Conservation (phyloP, 2,888 invertebrate genomes). For the Philonicus albiceps region DNA sequence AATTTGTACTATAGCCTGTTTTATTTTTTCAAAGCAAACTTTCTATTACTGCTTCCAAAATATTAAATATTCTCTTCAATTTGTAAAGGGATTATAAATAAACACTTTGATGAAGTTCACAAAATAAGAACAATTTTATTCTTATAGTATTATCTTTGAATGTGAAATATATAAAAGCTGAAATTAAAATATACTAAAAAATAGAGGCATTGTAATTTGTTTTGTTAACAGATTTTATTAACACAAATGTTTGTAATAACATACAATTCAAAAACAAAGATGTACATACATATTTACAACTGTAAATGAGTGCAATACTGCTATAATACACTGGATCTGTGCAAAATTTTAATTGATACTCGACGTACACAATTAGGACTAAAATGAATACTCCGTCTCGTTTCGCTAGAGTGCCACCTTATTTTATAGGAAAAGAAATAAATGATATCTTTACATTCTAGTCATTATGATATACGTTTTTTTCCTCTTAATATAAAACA, state of each 20-base stretch:
- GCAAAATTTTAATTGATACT: conserved; percentile 2
- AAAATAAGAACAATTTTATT: no score
- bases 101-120: no score
- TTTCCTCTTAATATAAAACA: not conserved
- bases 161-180: not conserved
- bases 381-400: not conserved
- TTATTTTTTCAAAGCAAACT: no score
- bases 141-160: no score
- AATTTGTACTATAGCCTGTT: no score
- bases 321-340: conserved; percentile 19
- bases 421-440: not conserved
- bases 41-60: no score
- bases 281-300: conserved; percentile 32
- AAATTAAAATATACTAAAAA: not conserved
- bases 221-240: conserved; percentile 17
- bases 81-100: no score
- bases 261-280: not conserved
- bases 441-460: conserved; percentile 16
- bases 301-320: conserved; percentile 18
- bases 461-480: not conserved
- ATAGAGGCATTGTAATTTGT: not conserved
- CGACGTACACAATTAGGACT: not conserved
- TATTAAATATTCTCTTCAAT: no score
- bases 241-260: conserved; percentile 9
- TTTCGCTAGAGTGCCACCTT: not conserved